phyloP scores from a whole-genome alignment of 2,113 vertebrate genomes.

The Tenebrosternarchus preto region DNA sequence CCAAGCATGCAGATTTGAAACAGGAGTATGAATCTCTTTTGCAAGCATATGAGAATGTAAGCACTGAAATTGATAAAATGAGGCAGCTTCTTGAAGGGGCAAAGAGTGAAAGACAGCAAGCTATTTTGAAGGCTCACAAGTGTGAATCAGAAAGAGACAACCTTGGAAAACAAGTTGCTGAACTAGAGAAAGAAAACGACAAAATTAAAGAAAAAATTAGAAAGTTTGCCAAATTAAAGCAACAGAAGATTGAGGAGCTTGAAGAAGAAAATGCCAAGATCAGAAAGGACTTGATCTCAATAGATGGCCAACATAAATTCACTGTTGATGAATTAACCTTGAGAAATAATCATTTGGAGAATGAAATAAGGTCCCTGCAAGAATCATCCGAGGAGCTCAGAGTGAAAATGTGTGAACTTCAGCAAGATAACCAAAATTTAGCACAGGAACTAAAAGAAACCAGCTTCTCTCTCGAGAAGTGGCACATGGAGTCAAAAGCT shows the following conservation, averaged over 20 bases:
- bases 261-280: constrained; percentile 73
- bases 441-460: constrained; percentile 65
- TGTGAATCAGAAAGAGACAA: constrained; percentile 68
- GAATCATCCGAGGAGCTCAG: constrained; percentile 68
- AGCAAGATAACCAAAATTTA: constrained; percentile 71
- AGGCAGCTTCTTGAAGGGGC: constrained; percentile 78
- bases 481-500: constrained; percentile 66
- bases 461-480: constrained; percentile 68
- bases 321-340: constrained; percentile 59
- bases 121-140: constrained; percentile 68
- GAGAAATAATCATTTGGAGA: constrained; percentile 69
- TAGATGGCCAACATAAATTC: constrained; percentile 61
- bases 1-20: constrained; percentile 82
- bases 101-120: constrained; percentile 81
- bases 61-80: constrained; percentile 86
- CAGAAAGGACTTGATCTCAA: constrained; percentile 58
- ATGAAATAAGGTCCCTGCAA: constrained; percentile 68
- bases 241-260: constrained; percentile 68
- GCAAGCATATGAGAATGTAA: constrained; percentile 84
- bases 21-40: constrained; percentile 86
- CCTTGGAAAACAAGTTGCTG: constrained; percentile 64
- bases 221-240: constrained; percentile 68
- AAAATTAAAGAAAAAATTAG: constrained; percentile 71
- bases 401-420: constrained; percentile 63
- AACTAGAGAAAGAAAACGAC: constrained; percentile 71